phyloP scores from a whole-genome alignment of 1,140 invertebrate species.

The Drosophila lowei region DNA sequence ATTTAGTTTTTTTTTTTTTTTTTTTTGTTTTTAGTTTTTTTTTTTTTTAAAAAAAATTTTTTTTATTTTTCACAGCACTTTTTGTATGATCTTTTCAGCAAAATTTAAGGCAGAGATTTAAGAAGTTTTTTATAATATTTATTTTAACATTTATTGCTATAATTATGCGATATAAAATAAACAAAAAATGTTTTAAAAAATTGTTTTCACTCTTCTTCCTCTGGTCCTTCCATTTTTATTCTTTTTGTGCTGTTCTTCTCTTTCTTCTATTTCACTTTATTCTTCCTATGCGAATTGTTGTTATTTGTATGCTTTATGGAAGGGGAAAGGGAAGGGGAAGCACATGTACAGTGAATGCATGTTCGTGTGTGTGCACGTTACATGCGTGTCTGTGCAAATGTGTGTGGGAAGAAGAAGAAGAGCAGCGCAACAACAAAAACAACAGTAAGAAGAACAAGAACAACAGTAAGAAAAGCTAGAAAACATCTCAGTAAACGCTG shows the following conservation, averaged over 20 bases:
- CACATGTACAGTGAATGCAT: no score
- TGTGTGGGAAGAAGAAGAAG: no score
- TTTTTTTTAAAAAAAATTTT: slow-evolving; percentile 12
- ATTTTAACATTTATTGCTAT: neutral
- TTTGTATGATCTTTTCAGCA: slow-evolving; percentile 42
- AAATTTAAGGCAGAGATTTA: slow-evolving; percentile 15
- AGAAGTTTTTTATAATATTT: slow-evolving; percentile 12
- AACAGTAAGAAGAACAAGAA: slow-evolving; percentile 42
- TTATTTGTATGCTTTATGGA: no score
- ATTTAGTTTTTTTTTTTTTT: slow-evolving; percentile 13
- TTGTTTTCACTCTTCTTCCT: slow-evolving; percentile 30
- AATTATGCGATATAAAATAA: no score
- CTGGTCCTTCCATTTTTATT: no score
- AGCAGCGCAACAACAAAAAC: slow-evolving; percentile 57
- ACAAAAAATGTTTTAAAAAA: slow-evolving; percentile 4
- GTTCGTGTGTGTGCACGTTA: no score
- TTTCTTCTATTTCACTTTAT: no score
- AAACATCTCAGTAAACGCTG: slow-evolving; percentile 13
- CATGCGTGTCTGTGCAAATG: no score
- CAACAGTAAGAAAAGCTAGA: slow-evolving; percentile 1
- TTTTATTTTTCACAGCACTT: slow-evolving; percentile 60
- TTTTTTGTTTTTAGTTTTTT: slow-evolving; percentile 4
- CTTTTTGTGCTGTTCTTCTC: no score
- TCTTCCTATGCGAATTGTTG: no score
- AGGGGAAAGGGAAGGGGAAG: no score